Base-by-base conservation (phyloP, 2,888 invertebrate species). In the Nephrotoma appendiculata region DNA sequence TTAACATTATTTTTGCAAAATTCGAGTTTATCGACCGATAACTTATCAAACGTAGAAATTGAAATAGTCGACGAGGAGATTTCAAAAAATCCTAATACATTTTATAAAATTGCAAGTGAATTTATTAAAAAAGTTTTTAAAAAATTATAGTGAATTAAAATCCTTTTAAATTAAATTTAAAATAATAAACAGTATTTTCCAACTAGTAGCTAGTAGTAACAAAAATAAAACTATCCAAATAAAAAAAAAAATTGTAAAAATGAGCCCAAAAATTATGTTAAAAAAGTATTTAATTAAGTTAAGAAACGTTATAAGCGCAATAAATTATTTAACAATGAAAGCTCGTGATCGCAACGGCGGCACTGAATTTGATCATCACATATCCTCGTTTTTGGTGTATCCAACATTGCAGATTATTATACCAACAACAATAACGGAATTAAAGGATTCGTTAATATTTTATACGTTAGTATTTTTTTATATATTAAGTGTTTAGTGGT, bases 401-500 rank as follows among this genome's bases (percentile, higher is more conserved):
- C 92, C 93, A 57, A 91, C 92, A 45, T 91, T 92, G 31, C 91
- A 92, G 87, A 91, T 92, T 88, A 92, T 93, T 88, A 91, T 93
- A 87, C 92, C 93, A 19, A 92, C 92, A 41, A 93, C 93, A 48
- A 89, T 93, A 88, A 91, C 91, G 86, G 92, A 92, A 89, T 89
- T 93, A 86, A 90, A 92, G 88, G 92, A 91, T 88, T 92, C 92
- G 19, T 90, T 93, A 87, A 90, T 92, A 88, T 91, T 92, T 88
- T 93, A 92, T 90, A 92, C 92, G 93, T 93, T 91, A 92, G 92
- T 90, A 91, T 89, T 85, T 83, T 83, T 5, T 5, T 41, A 1
- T 41, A n/a, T 41, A 83, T 83, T 9, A 31, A 31, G 31, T 31
- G 31, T 31, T 31, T 31, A 31, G 3, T 31, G 31, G 31, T 31